Evolutionary conservation across 2,888 invertebrate genomes (phyloP).

Genomic region (Osmoderma eremita): DNA sequence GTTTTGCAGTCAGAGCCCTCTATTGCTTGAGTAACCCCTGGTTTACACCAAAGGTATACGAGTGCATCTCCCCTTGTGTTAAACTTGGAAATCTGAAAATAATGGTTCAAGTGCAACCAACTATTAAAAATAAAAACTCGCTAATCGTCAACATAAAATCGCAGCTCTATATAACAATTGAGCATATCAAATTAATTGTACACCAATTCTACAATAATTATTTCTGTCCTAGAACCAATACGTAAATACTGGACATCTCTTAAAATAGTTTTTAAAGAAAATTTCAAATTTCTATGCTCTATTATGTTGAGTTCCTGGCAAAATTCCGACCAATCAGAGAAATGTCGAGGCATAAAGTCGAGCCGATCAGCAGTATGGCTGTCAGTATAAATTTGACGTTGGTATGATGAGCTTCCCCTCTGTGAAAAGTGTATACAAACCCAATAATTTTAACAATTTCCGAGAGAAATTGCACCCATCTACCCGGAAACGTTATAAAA

Average conservation of each 20-base stretch:
- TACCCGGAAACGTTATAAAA: conserved; percentile 57
- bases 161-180: no score
- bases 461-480: conserved; percentile 54
- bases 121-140: no score
- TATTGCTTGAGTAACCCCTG: no score
- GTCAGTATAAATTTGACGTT: conserved; percentile 97
- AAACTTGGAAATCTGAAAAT: no score
- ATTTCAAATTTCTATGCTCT: conserved; percentile 23
- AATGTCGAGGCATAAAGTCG: conserved; percentile 81
- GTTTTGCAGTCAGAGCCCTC: no score
- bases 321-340: conserved; percentile 71
- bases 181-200: no score
- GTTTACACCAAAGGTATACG: no score
- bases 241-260: background rate
- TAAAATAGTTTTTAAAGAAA: background rate
- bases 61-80: no score
- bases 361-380: conserved; percentile 90
- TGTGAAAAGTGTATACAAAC: conserved; percentile 66
- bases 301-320: conserved; percentile 26
- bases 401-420: conserved; percentile 87
- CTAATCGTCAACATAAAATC: no score
- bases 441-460: conserved; percentile 55
- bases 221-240: background rate
- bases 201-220: no score
- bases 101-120: no score